Percentiles rank a stretch among this genome's conserved stretches.
These are phyloP conservation scores for Aphelenchoides avenae DNA, from an alignment of 1,140 invertebrate genomes.

Conservation along the genomic window DNA sequence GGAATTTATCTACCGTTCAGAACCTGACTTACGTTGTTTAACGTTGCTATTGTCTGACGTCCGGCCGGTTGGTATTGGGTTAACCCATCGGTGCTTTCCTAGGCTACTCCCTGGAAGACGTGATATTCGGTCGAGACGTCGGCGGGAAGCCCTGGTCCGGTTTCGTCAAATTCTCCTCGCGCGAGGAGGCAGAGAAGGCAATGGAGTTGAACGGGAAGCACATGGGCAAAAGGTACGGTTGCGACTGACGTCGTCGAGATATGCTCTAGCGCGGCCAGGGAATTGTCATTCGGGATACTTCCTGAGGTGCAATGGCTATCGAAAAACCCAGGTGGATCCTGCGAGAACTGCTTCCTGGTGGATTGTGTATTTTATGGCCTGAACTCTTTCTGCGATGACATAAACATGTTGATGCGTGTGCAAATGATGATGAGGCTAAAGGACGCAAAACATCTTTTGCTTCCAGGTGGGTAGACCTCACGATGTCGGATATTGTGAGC, in stretches of 20 bases:
- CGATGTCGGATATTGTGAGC: background rate
- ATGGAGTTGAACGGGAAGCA: constrained; percentile 95
- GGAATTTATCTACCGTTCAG: background rate
- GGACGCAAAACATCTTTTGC: no score
- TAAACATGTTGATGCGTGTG: no score
- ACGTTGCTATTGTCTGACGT: constrained; percentile 1
- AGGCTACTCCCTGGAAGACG: constrained; percentile 64
- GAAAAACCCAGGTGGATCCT: no score
- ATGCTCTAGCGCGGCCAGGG: background rate
- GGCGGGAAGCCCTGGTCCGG: constrained; percentile 66
- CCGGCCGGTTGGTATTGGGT: no score
- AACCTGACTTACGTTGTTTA: constrained; percentile 9
- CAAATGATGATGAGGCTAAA: no score
- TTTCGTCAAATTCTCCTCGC: constrained; percentile 92
- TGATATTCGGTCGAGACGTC: constrained; percentile 83
- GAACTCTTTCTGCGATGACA: no score
- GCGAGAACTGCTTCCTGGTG: background rate
- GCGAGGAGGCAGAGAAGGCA: constrained; percentile 87
- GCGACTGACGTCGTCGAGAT: background rate
- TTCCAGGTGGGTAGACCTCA: no score
- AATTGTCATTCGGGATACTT: background rate
- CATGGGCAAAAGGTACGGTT: constrained; percentile 87
- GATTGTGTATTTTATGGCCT: background rate
- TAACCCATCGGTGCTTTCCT: constrained; percentile 19
- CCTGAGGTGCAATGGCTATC: background rate